phyloP scores from a whole-genome alignment of 2,113 vertebrate species.

The Podocnemis expansa region DNA sequence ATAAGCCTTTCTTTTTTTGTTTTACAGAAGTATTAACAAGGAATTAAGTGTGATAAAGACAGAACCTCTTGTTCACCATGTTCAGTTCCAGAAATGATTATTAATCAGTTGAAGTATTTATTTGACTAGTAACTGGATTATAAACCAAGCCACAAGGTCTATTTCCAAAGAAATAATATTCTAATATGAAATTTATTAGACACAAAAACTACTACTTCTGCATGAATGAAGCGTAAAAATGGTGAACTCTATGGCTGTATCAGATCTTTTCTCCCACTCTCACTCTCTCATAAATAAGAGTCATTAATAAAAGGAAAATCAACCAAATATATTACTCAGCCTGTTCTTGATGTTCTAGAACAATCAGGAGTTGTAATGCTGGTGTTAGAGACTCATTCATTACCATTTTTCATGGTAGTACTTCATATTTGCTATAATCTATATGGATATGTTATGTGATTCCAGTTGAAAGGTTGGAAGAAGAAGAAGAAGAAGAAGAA shows the following conservation, averaged over 20 bases:
- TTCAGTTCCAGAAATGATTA: neutral
- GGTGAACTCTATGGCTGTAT: neutral
- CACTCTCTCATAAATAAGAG: neutral
- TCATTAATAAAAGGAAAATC: neutral
- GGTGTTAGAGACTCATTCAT: too few relatives aligned
- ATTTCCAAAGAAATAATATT: neutral
- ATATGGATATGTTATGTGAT: too few relatives aligned
- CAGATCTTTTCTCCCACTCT: neutral
- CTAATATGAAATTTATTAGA: neutral
- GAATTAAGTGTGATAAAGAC: neutral
- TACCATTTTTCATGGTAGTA: too few relatives aligned
- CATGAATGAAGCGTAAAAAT: neutral
- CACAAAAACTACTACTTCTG: neutral
- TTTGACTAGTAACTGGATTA: neutral
- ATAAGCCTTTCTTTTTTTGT: neutral
- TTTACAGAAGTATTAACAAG: neutral
- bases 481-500: too few relatives aligned
- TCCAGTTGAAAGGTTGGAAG: too few relatives aligned
- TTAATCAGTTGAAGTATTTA: neutral
- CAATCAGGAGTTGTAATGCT: neutral
- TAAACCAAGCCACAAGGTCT: rapidly evolving
- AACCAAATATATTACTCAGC: neutral
- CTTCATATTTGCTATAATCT: too few relatives aligned
- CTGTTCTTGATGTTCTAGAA: neutral
- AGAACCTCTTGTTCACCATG: neutral